Base-by-base conservation (phyloP, 1,140 invertebrate species). In the Mamestra configurata region DNA sequence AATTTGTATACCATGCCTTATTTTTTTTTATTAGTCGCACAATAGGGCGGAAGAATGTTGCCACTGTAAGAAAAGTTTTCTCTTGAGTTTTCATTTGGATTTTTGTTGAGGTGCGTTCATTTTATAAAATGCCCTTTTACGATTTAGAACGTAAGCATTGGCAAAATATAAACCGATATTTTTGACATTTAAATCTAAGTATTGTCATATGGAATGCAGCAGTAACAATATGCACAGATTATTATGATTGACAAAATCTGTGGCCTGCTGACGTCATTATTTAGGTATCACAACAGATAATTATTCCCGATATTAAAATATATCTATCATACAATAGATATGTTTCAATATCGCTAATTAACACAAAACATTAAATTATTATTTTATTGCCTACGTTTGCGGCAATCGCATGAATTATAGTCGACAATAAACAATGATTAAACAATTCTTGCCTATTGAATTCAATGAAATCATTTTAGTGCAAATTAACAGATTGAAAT, bases 281-380 rank as follows among this genome's bases (percentile, higher is more conserved):
- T n/a, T 37, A 31, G 27, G 27, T 31, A 31, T 31, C 27, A 31
- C 1, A 31, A 31, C 27, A 31, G 27, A 31, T 31, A 31, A 31
- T 1, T 31, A 31, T 31, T 31, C 27, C 27, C 27, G 27, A 31
- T 31, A 31, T 31, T 31, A 5, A 31, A 31, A 31, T 5, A 31
- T 31, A 31, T 31, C 27, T 31, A 31, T 31, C 5, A 5, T 31
- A 53, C 22, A 24, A 37, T 35, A 73, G n/a, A 73, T 73, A 73
- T 46, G 43, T 68, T 20, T n/a, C 27, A 13, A 35, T 59, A 61
- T 61, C 61, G 57, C 15, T 76, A 76, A 76, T 76, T 76, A 76
- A 76, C 40, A 76, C 57, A 20, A 61, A 76, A 57, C 57, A 64
- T 22, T 76, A 76, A 76, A 51, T 76, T 76, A 76, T 76, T 76